Evolutionary conservation across 2,113 vertebrate species (phyloP).

Genomic region (Pontoporia blainvillei): DNA sequence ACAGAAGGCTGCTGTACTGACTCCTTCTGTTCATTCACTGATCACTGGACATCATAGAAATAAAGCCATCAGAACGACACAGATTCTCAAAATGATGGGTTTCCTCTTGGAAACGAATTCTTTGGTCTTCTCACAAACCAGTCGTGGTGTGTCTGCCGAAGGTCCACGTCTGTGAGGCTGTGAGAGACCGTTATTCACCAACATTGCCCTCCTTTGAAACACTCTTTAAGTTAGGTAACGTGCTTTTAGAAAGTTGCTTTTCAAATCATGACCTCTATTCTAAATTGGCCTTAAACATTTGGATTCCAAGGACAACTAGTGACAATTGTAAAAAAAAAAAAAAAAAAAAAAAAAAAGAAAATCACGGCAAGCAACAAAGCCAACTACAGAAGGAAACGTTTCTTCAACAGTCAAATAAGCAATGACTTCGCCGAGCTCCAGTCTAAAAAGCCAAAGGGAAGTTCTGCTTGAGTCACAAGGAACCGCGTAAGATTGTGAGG

Average conservation of each 20-base stretch:
- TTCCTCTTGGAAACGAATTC: conserved; percentile 41
- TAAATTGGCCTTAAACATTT: conserved; percentile 26
- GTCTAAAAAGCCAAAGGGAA: background rate
- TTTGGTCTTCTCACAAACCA: background rate
- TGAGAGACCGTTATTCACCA: background rate
- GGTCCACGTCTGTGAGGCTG: background rate
- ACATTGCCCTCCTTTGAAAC: background rate
- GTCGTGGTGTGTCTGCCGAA: background rate
- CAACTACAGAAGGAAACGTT: background rate
- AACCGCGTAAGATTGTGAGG: background rate
- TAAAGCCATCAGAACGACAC: conserved; percentile 6
- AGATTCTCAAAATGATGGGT: background rate
- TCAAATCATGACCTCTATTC: conserved; percentile 15
- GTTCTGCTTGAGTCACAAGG: background rate
- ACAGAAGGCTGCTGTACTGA: background rate
- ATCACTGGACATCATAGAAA: conserved; percentile 3
- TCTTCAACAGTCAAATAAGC: background rate
- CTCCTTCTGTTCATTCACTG: background rate
- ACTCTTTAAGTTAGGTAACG: background rate
- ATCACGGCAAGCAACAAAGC: background rate
- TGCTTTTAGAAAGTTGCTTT: conserved; percentile 3
- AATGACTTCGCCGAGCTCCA: background rate
- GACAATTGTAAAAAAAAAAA: background rate
- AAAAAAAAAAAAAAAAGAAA: too few relatives aligned
- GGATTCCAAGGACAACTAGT: conserved; percentile 16